These are phyloP conservation scores for Arenicola marina DNA, from an alignment of 2,888 invertebrate species.

Conservation along the genomic window DNA sequence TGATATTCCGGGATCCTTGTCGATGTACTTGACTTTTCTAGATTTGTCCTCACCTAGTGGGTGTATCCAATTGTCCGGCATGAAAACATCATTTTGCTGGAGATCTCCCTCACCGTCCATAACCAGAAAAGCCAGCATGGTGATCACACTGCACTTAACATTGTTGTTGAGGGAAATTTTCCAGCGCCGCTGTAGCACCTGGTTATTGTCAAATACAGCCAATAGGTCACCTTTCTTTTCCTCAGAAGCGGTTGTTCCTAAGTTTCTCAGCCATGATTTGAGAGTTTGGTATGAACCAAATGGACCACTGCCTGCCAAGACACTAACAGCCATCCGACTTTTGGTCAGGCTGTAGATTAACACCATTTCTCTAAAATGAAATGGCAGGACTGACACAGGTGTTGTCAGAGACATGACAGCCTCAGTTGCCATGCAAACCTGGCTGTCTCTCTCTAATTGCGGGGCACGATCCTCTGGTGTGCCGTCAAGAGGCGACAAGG, in stretches of 20 bases:
- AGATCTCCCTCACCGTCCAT: neutral
- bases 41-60: neutral
- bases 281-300: neutral
- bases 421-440: too few species aligned
- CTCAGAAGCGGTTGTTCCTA: too few species aligned
- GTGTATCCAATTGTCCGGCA: neutral
- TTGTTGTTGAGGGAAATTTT: neutral
- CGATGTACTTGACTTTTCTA: neutral
- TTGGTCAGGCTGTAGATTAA: neutral
- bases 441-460: too few species aligned
- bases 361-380: constrained; percentile 1
- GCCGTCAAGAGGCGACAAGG: too few species aligned
- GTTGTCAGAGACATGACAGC: neutral
- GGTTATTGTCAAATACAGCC: neutral
- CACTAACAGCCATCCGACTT: neutral
- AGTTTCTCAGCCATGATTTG: neutral
- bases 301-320: neutral
- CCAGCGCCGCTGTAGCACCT: neutral
- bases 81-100: neutral
- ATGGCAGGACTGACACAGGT: neutral
- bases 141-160: neutral
- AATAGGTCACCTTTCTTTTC: neutral
- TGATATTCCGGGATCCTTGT: neutral
- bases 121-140: neutral
- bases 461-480: too few species aligned